These are phyloP conservation scores for Pachycephala philippinensis DNA, from an alignment of 2,113 vertebrate genomes.

Conservation along the genomic window DNA sequence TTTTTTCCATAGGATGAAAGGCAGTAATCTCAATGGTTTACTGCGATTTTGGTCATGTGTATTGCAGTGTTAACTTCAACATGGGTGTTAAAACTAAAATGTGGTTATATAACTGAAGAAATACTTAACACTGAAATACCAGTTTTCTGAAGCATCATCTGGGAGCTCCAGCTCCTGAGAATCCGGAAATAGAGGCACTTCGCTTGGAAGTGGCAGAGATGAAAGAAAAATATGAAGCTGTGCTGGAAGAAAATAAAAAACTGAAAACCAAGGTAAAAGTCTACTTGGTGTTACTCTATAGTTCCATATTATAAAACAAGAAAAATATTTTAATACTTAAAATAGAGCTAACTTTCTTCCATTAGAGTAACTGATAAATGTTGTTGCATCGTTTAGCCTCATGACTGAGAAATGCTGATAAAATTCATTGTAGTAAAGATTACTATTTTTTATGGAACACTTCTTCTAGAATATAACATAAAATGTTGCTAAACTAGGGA, in stretches of 20 bases:
- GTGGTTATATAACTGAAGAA: not conserved
- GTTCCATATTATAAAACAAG: not conserved
- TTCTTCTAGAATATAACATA: not conserved
- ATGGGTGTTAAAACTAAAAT: not conserved
- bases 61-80: not conserved
- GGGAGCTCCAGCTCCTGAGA: constrained; percentile 78
- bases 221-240: constrained; percentile 85
- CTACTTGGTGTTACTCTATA: not conserved
- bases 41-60: not conserved
- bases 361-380: not conserved
- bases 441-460: not conserved
- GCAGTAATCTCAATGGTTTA: not conserved
- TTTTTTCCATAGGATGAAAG: not conserved
- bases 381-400: not conserved
- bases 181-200: constrained; percentile 80
- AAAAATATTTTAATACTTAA: not conserved
- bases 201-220: constrained; percentile 84
- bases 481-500: not conserved
- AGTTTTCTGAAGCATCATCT: constrained; percentile 95
- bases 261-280: constrained; percentile 85
- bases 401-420: not conserved
- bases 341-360: not conserved
- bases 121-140: constrained; percentile 71
- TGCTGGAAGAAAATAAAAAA: constrained; percentile 89
- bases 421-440: not conserved